Base-by-base conservation (phyloP, 1,140 invertebrate genomes). In the Uloborus diversus region DNA sequence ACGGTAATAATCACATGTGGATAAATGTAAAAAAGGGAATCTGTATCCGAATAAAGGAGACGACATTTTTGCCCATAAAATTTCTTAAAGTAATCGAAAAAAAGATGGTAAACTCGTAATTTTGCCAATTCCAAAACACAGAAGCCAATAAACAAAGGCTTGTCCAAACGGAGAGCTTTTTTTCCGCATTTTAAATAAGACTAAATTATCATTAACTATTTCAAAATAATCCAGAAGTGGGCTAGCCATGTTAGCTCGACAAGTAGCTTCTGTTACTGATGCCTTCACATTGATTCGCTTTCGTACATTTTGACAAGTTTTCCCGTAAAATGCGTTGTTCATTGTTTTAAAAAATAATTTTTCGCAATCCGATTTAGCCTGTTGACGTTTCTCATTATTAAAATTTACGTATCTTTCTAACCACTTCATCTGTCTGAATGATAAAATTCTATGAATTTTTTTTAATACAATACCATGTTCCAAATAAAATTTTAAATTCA, bases 291-390 rank as follows among this genome's bases (percentile, higher is more conserved):
- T n/a, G n/a, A n/a, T n/a, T n/a, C n/a, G n/a, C n/a, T 51, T 51
- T 51, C 20, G 13, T 51, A 11, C n/a, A 11, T 20, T 51, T 51
- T 51, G 49, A 51, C 49, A 51, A n/a, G 49, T 51, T 51, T 56
- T 35, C 4, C 49, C 49, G 7, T 53, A 69, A 53, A 69, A 56
- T 9, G 66, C 51, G 17, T 56, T 56, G 7, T 69, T 35, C 17
- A 56, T 23, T 56, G 20, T 25, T 35, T 25, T n/a, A n/a, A n/a
- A n/a, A n/a, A 53, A 69, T 14, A 0, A 25, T 32, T 69, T 69
- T 69, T 69, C 9, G 13, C 9, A 20, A 25, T 69, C 47, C 5
- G 3, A 53, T 32, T 30, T 20, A 35, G 13, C 4, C 33, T 0
- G 1, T n/a, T n/a, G n/a, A 11, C 28, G n/a, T 25, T 53, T 56